These are phyloP conservation scores for Rhodinocichla rosea DNA, from an alignment of 2,113 vertebrate species.

Conservation along the genomic window DNA sequence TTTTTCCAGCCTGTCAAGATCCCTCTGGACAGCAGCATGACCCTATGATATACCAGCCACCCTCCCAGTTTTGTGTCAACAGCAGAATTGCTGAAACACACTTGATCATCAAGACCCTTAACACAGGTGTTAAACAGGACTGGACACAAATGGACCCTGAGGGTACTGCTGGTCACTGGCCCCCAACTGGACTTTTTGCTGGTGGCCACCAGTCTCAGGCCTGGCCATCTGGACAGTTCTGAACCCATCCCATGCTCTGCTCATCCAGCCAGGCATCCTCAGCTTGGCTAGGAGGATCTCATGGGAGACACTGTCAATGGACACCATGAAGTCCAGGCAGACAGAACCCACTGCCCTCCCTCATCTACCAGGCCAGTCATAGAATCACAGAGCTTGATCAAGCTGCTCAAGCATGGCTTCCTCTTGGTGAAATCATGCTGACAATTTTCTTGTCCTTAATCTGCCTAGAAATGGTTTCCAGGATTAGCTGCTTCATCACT, in stretches of 20 bases:
- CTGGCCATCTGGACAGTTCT: background rate
- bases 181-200: background rate
- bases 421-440: background rate
- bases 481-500: background rate
- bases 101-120: fast-evolving
- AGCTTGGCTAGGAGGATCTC: background rate
- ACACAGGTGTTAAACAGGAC: background rate
- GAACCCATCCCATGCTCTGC: background rate
- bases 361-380: background rate
- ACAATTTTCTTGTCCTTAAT: background rate
- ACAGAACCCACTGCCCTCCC: background rate
- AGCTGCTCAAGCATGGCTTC: background rate
- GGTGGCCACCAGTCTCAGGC: background rate
- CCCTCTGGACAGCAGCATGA: background rate
- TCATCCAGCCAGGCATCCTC: background rate
- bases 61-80: background rate
- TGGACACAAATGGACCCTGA: background rate
- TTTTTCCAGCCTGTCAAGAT: background rate
- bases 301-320: background rate
- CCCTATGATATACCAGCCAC: background rate
- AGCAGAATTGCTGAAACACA: background rate
- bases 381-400: background rate
- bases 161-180: background rate
- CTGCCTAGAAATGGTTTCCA: background rate
- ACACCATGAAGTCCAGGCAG: background rate